A percentile compares a stretch with the other conserved stretches of the same genome.
phyloP scores from a whole-genome alignment of 2,113 vertebrate genomes.

The Phyllostomus hastatus region DNA sequence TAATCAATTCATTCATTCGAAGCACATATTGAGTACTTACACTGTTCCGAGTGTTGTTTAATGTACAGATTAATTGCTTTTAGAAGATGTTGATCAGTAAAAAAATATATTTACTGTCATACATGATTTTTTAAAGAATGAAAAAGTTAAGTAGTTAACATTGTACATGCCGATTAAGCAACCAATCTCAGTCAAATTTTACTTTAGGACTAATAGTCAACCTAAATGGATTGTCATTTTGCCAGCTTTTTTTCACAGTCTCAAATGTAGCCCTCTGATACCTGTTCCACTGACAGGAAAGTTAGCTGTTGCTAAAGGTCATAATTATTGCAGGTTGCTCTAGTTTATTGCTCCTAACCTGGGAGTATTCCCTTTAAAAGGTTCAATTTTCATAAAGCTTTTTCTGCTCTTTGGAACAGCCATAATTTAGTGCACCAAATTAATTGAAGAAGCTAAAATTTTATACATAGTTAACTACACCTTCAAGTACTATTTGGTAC shows the following conservation, averaged over 20 bases:
- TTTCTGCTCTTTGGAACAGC: slow-evolving; percentile 59
- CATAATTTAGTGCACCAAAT: slow-evolving; percentile 63
- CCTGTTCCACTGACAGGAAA: slow-evolving; percentile 7
- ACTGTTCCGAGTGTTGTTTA: not conserved
- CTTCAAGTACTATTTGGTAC: slow-evolving; percentile 53
- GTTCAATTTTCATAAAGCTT: slow-evolving; percentile 71
- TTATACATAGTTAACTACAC: slow-evolving; percentile 67
- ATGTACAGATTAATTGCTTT: not conserved
- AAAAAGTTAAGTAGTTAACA: not conserved
- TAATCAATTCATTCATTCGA: not conserved
- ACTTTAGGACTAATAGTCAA: slow-evolving; percentile 23
- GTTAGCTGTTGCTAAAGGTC: slow-evolving; percentile 64
- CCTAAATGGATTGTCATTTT: slow-evolving; percentile 11
- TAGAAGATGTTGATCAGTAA: not conserved
- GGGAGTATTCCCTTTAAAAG: slow-evolving; percentile 63
- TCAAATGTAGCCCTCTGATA: slow-evolving; percentile 6
- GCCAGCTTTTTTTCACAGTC: not conserved
- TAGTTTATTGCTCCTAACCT: slow-evolving; percentile 65
- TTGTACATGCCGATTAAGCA: slow-evolving; percentile 28
- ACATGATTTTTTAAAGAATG: not conserved
- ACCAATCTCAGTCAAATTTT: slow-evolving; percentile 20
- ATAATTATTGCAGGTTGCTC: slow-evolving; percentile 11
- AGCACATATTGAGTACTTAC: not conserved
- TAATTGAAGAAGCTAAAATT: slow-evolving; percentile 65
- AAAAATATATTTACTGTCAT: slow-evolving; percentile 15